Evolutionary conservation across 1,140 invertebrate genomes (phyloP).

Genomic region (Galleria mellonella): DNA sequence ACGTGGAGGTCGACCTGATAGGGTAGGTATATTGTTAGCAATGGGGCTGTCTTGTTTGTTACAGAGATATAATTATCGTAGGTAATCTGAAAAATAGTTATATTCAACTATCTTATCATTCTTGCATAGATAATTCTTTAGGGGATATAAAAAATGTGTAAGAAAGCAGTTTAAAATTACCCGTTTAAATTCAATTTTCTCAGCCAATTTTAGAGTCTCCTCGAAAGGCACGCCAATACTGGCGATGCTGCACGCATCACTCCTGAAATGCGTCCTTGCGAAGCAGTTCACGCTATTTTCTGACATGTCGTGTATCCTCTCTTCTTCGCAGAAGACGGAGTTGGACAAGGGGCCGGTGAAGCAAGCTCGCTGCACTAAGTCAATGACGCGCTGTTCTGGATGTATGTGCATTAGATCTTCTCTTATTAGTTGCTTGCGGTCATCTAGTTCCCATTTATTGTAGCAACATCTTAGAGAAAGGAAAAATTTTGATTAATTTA

Average conservation of each 20-base stretch:
- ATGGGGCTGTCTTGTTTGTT: too few relatives aligned
- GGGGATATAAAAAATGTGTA: too few relatives aligned
- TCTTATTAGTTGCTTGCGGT: constrained; percentile 24
- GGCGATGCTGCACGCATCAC: constrained; percentile 29
- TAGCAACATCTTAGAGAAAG: constrained; percentile 29
- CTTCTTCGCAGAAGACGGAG: constrained; percentile 42
- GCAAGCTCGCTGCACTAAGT: constrained; percentile 38
- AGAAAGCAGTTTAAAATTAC: too few relatives aligned
- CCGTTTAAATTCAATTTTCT: constrained; percentile 26
- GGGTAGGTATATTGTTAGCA: too few relatives aligned
- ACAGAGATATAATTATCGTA: too few relatives aligned
- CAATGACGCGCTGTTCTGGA: constrained; percentile 33
- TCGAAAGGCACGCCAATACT: constrained; percentile 46
- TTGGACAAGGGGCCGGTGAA: constrained; percentile 39
- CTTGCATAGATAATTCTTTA: too few relatives aligned
- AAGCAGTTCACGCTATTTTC: constrained; percentile 19
- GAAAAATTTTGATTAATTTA: not conserved
- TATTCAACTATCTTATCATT: too few relatives aligned
- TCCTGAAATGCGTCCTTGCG: constrained; percentile 21
- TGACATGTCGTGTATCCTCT: constrained; percentile 30
- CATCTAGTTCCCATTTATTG: constrained; percentile 35
- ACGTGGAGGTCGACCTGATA: too few relatives aligned
- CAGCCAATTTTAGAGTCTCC: constrained; percentile 41
- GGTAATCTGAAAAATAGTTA: too few relatives aligned
- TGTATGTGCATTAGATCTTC: constrained; percentile 30